Base-by-base conservation (phyloP, 2,797 vertebrate species). In the Spinibarbus caldwelli region DNA sequence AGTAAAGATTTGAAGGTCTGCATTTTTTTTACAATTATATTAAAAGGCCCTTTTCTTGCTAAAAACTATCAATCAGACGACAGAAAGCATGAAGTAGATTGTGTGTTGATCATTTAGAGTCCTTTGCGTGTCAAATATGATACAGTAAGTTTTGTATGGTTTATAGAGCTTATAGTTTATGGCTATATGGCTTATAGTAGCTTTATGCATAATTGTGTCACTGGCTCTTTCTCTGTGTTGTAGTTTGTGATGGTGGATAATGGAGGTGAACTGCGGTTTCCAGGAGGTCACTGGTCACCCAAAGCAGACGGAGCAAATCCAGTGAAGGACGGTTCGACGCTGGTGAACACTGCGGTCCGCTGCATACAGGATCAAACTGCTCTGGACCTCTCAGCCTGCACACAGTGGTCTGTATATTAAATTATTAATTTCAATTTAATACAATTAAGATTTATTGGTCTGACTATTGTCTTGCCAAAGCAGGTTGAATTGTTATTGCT, bases 291-390 rank as follows among this genome's bases (percentile, higher is more conserved):
- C 26, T 82, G 90, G 91, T 94, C 66, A 71, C 88, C 92, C 5
- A 78, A 90, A 1, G 8, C 75, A 70, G 92, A 92, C 1, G 94
- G 93, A 23, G 85, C 87, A 0, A 91, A 91, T 57, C 93, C 94
- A 3, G 86, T 85, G 2, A 87, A 92, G 0, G 93, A 94, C 87
- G 91, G 91, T 0, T 45, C 36, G 77, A 91, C 92, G 59, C 91
- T 94, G 45, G 90, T 94, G 71, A 91, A 87, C 66, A 94, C 92
- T 0, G 95, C 94, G n/a, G 82, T 94, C 82, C 91, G 94, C 81
- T 95, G 94, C 82, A 90, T 94, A 0, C 90, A 89, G 70, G 92
- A 92, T 14, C 94, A 92, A 90, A 92, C 92, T 0, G 94, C 92
- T 59, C 91, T 95, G 84, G 95, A 95, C 79, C 87, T 92, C 80